Conservation (phyloP, 2,888 invertebrate genomes). For the Pyrrhosoma nymphula region DNA sequence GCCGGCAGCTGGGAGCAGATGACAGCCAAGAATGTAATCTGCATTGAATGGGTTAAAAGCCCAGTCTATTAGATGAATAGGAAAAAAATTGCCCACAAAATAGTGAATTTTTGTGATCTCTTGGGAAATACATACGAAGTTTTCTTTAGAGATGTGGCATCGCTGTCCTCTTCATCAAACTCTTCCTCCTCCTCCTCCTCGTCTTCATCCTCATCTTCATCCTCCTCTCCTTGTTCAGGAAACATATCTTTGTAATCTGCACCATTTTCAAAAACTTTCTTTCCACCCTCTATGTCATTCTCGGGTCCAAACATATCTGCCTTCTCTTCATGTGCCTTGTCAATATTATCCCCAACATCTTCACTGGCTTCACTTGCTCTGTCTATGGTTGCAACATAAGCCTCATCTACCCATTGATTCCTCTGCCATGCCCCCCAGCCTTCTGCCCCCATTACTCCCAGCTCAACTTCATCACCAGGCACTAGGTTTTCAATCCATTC, state of each 20-base stretch:
- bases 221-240: slow-evolving; percentile 40
- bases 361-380: slow-evolving; percentile 25
- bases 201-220: slow-evolving; percentile 45
- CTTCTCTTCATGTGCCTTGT: neutral
- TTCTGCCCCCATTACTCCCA: slow-evolving; percentile 39
- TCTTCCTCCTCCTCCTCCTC: slow-evolving; percentile 46
- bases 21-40: too few relatives aligned
- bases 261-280: slow-evolving; percentile 44
- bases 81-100: too few relatives aligned
- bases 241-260: slow-evolving; percentile 53
- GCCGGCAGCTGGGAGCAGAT: too few relatives aligned
- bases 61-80: too few relatives aligned
- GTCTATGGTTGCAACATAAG: neutral
- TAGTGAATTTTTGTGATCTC: neutral
- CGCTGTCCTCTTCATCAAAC: slow-evolving; percentile 38
- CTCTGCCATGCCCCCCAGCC: slow-evolving; percentile 56
- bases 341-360: neutral
- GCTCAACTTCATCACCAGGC: slow-evolving; percentile 44
- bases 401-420: slow-evolving; percentile 13
- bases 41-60: too few relatives aligned
- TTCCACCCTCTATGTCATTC: neutral
- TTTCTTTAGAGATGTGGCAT: slow-evolving; percentile 27
- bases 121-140: neutral
- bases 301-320: slow-evolving; percentile 30
- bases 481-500: slow-evolving; percentile 57